Evolutionary conservation across 2,888 invertebrate species (phyloP).

Genomic region (Nycteola revayana): DNA sequence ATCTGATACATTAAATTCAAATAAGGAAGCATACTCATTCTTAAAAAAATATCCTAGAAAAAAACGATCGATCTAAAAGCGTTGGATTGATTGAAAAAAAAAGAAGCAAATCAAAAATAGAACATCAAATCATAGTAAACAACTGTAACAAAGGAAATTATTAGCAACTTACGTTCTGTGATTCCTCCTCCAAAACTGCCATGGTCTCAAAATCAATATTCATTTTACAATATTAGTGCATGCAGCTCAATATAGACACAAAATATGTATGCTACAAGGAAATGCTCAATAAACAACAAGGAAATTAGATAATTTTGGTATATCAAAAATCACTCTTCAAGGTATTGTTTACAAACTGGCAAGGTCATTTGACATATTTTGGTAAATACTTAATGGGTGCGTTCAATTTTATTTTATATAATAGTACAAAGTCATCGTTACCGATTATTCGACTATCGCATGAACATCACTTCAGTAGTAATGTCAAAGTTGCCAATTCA

Average conservation of each 20-base stretch:
- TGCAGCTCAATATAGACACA: constrained; percentile 16
- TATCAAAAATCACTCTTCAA: constrained; percentile 73
- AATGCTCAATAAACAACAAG: constrained; percentile 76
- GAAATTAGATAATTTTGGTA: constrained; percentile 67
- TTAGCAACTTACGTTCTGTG: constrained; percentile 77
- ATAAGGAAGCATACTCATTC: constrained; percentile 25
- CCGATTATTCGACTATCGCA: constrained; percentile 20
- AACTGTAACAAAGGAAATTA: constrained; percentile 49
- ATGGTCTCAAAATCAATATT: constrained; percentile 84
- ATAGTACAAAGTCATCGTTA: neutral
- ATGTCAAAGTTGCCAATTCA: constrained; percentile 23
- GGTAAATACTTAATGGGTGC: constrained; percentile 45
- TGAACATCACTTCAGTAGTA: constrained; percentile 10
- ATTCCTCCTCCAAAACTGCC: constrained; percentile 84
- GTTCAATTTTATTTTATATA: constrained; percentile 25
- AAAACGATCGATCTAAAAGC: constrained; percentile 1
- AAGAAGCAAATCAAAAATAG: constrained; percentile 19
- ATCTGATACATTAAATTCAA: constrained; percentile 20
- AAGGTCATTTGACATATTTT: constrained; percentile 85
- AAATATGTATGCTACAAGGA: constrained; percentile 21
- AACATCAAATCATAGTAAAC: constrained; percentile 28
- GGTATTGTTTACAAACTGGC: constrained; percentile 90
- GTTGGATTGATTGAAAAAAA: constrained; percentile 5
- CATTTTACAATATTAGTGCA: constrained; percentile 41
- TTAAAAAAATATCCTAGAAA: neutral